Evolutionary conservation across 2,888 invertebrate genomes (phyloP).

Genomic region (Macaria liturata): DNA sequence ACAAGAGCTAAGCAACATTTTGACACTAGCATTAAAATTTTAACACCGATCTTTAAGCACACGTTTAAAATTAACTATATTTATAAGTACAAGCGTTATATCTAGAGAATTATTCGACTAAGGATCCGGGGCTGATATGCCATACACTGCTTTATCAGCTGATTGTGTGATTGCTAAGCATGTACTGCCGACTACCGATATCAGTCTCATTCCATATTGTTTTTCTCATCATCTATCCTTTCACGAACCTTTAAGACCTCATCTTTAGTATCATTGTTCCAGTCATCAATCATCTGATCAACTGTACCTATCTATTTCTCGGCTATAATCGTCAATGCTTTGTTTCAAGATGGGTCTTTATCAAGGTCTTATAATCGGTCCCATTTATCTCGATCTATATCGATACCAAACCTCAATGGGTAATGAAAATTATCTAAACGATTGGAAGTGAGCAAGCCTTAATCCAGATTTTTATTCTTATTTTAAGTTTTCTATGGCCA

Average conservation of each 20-base stretch:
- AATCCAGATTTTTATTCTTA: constrained; percentile 41
- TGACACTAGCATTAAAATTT: constrained; percentile 54
- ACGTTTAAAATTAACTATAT: constrained; percentile 65
- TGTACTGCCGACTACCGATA: constrained; percentile 42
- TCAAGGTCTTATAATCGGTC: constrained; percentile 15
- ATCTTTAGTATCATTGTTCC: constrained; percentile 1
- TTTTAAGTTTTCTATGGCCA: constrained; percentile 47
- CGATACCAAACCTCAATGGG: constrained; percentile 36
- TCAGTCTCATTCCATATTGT: constrained; percentile 54
- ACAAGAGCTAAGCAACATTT: constrained; percentile 65
- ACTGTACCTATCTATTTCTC: constrained; percentile 1
- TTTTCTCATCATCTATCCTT: constrained; percentile 36
- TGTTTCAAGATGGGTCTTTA: constrained; percentile 7
- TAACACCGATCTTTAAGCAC: constrained; percentile 74
- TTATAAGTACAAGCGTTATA: constrained; percentile 38
- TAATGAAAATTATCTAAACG: constrained; percentile 27
- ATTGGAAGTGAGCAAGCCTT: constrained; percentile 70
- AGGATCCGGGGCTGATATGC: constrained; percentile 50
- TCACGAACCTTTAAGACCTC: constrained; percentile 17
- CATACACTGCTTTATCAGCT: constrained; percentile 50
- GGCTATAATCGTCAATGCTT: background rate
- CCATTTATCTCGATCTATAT: constrained; percentile 28
- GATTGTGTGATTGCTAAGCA: constrained; percentile 48
- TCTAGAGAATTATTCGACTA: constrained; percentile 34
- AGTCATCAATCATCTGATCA: background rate